Evolutionary conservation across 2,888 invertebrate species (phyloP).

Genomic region (Gari tellinella): DNA sequence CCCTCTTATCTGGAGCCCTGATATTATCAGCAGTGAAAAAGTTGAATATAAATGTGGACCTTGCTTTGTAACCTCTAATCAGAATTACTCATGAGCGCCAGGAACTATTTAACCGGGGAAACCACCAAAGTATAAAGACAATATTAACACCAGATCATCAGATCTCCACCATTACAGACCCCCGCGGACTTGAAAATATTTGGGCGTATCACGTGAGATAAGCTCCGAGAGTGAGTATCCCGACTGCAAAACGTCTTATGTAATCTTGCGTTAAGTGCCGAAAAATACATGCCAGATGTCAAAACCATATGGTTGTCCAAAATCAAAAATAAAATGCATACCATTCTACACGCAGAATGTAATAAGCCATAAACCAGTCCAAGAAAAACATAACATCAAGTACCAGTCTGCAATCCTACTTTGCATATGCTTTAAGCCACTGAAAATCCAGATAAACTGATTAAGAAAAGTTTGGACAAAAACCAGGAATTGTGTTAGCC

Average conservation of each 20-base stretch:
- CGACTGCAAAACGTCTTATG: constrained; percentile 57
- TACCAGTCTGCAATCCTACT: constrained; percentile 16
- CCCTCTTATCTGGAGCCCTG: too few relatives aligned
- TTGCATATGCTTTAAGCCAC: too few relatives aligned
- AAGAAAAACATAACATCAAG: constrained; percentile 27
- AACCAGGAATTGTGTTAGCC: too few relatives aligned
- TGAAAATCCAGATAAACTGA: too few relatives aligned
- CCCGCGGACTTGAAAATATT: constrained; percentile 42
- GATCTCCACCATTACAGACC: constrained; percentile 25
- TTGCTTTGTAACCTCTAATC: too few relatives aligned
- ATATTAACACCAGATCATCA: neutral
- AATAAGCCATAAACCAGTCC: constrained; percentile 40
- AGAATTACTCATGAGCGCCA: too few relatives aligned
- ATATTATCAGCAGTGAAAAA: too few relatives aligned
- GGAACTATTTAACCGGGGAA: too few relatives aligned
- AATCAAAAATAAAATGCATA: constrained; percentile 36
- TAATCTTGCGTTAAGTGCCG: constrained; percentile 61
- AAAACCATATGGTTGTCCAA: constrained; percentile 62
- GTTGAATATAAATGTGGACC: too few relatives aligned
- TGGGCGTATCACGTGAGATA: constrained; percentile 42
- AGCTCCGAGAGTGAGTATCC: constrained; percentile 37
- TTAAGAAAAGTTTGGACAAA: too few relatives aligned
- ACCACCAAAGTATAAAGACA: too few relatives aligned
- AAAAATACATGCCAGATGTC: constrained; percentile 64
- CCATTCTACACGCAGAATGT: constrained; percentile 22